Conservation (phyloP, 1,140 invertebrate genomes). For the Lepidurus apus region DNA sequence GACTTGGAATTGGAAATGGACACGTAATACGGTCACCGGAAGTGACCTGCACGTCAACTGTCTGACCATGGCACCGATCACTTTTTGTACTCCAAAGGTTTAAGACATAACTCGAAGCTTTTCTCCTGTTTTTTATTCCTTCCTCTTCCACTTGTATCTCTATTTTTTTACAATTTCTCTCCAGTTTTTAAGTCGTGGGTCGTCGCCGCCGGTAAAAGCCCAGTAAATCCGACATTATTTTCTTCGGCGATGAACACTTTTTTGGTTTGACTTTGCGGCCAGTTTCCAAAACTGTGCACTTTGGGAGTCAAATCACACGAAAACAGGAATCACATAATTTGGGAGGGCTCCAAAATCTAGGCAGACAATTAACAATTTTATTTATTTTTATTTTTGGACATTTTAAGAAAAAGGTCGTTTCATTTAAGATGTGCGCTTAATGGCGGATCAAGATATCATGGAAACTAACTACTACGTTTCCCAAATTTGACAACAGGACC, state of each 20-base stretch:
- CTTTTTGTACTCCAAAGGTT: background rate
- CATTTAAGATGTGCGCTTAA: background rate
- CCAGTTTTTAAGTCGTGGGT: background rate
- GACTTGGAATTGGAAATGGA: background rate
- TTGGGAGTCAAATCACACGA: background rate
- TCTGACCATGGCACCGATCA: slow-evolving; percentile 20
- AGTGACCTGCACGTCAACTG: slow-evolving; percentile 9
- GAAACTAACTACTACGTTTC: background rate
- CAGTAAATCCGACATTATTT: background rate
- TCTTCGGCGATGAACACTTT: background rate
- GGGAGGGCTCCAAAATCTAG: background rate
- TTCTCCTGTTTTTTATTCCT: background rate
- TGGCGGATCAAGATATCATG: background rate
- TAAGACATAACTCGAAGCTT: background rate
- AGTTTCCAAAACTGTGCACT: background rate
- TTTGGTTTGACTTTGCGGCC: background rate
- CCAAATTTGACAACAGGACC: background rate
- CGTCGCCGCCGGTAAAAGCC: background rate
- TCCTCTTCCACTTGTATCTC: background rate
- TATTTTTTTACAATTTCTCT: background rate
- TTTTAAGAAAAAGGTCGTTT: too few species aligned
- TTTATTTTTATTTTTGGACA: too few species aligned
- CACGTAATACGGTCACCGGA: slow-evolving; percentile 6
- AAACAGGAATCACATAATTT: background rate
- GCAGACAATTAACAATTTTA: background rate